Conservation (phyloP, 2,797 vertebrate species). For the Pseudochaenichthys georgianus region DNA sequence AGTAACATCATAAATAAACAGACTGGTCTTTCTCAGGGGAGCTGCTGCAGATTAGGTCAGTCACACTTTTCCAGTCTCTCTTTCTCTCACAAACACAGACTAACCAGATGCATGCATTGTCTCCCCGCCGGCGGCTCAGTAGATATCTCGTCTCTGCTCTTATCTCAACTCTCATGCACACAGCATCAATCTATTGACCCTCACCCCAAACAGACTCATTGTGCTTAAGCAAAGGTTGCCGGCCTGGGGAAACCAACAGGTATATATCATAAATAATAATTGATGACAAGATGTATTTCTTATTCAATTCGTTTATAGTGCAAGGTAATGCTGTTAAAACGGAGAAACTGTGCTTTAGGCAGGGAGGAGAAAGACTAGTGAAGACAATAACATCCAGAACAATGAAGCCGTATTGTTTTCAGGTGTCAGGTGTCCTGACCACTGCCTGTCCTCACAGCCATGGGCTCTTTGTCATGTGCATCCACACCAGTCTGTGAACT, state of each 20-base stretch:
- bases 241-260: background rate
- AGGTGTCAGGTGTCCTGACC: constrained; percentile 73
- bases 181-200: background rate
- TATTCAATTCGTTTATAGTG: background rate
- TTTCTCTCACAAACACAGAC: constrained; percentile 12
- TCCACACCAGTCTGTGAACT: constrained; percentile 51
- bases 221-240: constrained; percentile 1
- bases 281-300: too few relatives aligned
- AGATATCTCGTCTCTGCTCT: constrained; percentile 12
- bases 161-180: constrained; percentile 30
- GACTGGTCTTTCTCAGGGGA: constrained; percentile 53
- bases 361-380: constrained; percentile 5
- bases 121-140: constrained; percentile 8
- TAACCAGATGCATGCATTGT: constrained; percentile 3
- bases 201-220: background rate
- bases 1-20: constrained; percentile 60
- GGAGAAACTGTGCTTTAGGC: constrained; percentile 3
- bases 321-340: background rate
- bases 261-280: background rate
- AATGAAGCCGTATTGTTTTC: constrained; percentile 66
- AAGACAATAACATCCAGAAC: constrained; percentile 55
- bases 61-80: constrained; percentile 9
- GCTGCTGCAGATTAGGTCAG: constrained; percentile 31
- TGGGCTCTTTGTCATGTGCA: constrained; percentile 49
- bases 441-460: constrained; percentile 46